Conservation (phyloP, 1,140 invertebrate species). For the Brachionus koreanus region DNA sequence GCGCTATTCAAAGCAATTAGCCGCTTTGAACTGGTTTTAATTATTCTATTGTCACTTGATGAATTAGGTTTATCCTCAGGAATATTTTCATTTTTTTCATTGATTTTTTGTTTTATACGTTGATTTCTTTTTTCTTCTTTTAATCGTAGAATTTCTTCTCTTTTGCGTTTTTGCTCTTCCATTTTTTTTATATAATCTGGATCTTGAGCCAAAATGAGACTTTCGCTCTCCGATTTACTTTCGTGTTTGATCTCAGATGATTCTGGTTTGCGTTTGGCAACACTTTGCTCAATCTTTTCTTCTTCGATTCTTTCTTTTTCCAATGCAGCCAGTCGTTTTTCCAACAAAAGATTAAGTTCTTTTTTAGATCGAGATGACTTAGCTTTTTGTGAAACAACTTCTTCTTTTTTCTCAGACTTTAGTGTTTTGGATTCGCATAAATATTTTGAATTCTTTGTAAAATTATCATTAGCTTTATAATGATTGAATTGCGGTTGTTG, state of each 20-base stretch:
- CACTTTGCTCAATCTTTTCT: background rate
- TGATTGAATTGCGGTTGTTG: background rate
- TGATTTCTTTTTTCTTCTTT: conserved; percentile 3
- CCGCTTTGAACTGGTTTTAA: background rate
- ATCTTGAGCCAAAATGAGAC: background rate
- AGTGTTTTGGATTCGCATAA: background rate
- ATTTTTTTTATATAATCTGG: background rate
- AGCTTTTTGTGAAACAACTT: background rate
- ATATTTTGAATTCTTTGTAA: background rate
- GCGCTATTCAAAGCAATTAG: background rate
- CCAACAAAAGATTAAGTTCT: background rate
- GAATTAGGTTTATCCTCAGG: background rate
- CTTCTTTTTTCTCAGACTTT: background rate
- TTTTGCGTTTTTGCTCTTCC: conserved; percentile 1
- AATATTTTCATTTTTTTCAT: background rate
- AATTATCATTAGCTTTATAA: background rate
- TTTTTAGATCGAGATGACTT: background rate
- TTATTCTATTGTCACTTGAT: background rate
- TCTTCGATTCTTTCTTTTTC: background rate
- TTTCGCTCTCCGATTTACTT: background rate
- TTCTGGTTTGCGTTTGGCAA: background rate
- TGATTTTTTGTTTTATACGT: conserved; percentile 1
- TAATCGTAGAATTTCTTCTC: background rate
- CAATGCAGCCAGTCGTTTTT: background rate
- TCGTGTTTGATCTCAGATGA: background rate